A percentile compares a stretch with the other conserved stretches of the same genome.
Conservation (phyloP, 2,888 invertebrate genomes). For the Microdon myrmicae region DNA sequence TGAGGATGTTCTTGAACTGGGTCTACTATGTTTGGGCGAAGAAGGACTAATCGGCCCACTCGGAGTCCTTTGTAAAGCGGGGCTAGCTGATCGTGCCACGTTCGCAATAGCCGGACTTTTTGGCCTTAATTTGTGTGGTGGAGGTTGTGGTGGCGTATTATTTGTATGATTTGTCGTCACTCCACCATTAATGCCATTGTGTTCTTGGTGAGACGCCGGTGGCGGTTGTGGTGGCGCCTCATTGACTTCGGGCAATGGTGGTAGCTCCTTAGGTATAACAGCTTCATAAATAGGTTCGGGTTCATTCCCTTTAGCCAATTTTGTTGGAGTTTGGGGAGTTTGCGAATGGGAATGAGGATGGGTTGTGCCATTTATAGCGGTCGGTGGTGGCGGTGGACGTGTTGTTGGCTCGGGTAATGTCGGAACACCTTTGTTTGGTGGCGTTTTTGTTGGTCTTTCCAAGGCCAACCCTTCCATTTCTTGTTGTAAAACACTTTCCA, state of each 20-base stretch:
- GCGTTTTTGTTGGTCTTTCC: conserved; percentile 60
- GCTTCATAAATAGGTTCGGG: conserved; percentile 88
- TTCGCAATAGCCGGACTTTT: conserved; percentile 64
- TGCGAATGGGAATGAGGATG: conserved; percentile 54
- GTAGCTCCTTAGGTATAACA: conserved; percentile 75
- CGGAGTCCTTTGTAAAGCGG: conserved; percentile 54
- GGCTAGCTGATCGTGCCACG: conserved; percentile 59
- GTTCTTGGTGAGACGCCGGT: conserved; percentile 38
- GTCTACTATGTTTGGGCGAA: conserved; percentile 69
- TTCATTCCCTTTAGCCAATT: conserved; percentile 55
- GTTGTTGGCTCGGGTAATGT: conserved; percentile 82
- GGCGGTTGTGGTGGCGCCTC: conserved; percentile 42
- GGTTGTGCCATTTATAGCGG: conserved; percentile 52
- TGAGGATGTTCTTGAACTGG: conserved; percentile 68
- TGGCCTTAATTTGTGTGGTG: conserved; percentile 60
- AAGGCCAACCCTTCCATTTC: conserved; percentile 70
- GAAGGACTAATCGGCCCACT: conserved; percentile 59
- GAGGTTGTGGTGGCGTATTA: conserved; percentile 23
- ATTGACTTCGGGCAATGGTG: conserved; percentile 64
- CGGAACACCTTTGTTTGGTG: conserved; percentile 66
- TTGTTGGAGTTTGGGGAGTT: conserved; percentile 53
- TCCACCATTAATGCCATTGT: conserved; percentile 33
- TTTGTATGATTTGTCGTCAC: conserved; percentile 17
- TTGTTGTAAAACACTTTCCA: conserved; percentile 74
- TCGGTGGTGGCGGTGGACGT: conserved; percentile 77